Evolutionary conservation across 2,888 invertebrate species (phyloP).

Genomic region (Vandiemenella viatica): DNA sequence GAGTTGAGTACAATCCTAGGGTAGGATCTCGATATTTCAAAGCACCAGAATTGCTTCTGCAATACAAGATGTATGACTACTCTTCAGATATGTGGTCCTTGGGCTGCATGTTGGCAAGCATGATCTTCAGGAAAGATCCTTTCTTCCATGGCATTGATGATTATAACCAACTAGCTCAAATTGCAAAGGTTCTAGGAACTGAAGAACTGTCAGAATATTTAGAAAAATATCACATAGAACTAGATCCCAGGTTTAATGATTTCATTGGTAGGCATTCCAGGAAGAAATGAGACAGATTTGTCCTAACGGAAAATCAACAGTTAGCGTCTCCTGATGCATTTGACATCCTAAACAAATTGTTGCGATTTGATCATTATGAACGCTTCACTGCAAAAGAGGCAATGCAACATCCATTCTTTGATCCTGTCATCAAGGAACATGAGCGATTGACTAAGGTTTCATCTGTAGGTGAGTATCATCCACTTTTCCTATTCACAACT

Average conservation of each 20-base stretch:
- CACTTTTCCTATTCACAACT: too few species aligned
- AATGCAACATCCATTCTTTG: conserved; percentile 99
- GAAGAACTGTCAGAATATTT: conserved; percentile 99
- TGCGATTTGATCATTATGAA: conserved; percentile 97
- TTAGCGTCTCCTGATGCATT: conserved; percentile 95
- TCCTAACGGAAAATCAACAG: conserved; percentile 98
- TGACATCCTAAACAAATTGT: conserved; percentile 95
- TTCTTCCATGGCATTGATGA: conserved; percentile 99
- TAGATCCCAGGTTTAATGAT: conserved; percentile 98
- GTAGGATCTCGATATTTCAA: conserved; percentile 99
- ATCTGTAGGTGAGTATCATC: conserved; percentile 45
- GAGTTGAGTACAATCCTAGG: conserved; percentile 98
- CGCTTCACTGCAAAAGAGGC: conserved; percentile 96
- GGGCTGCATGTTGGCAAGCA: conserved; percentile 99
- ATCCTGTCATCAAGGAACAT: conserved; percentile 79
- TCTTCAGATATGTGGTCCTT: conserved; percentile 99
- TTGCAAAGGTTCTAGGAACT: conserved; percentile 98
- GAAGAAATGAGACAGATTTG: conserved; percentile 98
- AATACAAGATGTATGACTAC: conserved; percentile 96
- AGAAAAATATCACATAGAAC: conserved; percentile 98
- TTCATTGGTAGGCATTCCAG: conserved; percentile 96
- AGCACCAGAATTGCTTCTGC: conserved; percentile 96
- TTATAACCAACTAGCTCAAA: conserved; percentile 97
- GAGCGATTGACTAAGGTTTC: conserved; percentile 56
- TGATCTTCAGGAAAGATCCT: conserved; percentile 99